A percentile compares a stretch with the other conserved stretches of the same genome.
Conservation (phyloP, 2,113 vertebrate genomes). For the Microcebus lehilahytsara region DNA sequence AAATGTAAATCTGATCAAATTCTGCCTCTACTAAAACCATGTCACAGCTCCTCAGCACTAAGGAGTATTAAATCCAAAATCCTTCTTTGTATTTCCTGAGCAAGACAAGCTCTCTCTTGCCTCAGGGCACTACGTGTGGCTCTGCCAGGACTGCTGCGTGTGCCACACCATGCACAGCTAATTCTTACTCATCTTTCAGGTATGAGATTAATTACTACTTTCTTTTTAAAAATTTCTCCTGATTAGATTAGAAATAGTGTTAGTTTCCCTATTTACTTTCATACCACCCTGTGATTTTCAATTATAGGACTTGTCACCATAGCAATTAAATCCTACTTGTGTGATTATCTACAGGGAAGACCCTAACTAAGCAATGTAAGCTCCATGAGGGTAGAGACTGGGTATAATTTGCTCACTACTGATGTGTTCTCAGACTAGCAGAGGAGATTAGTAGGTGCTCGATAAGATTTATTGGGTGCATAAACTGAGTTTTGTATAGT, state of each 20-base stretch:
- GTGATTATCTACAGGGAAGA: conserved; percentile 23
- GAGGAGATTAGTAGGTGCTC: neutral
- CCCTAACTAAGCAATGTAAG: conserved; percentile 1
- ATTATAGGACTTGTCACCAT: neutral
- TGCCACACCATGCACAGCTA: neutral
- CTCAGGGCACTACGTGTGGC: neutral
- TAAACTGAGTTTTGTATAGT: neutral
- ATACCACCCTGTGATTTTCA: conserved; percentile 41
- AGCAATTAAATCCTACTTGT: conserved; percentile 43
- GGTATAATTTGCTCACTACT: neutral
- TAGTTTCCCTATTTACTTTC: conserved; percentile 27
- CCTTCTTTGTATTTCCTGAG: conserved; percentile 31
- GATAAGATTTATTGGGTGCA: neutral
- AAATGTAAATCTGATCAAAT: conserved; percentile 17
- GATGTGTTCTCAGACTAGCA: neutral
- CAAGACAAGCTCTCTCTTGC: conserved; percentile 5
- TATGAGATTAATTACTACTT: conserved; percentile 59
- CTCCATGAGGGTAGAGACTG: neutral
- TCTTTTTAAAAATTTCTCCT: neutral
- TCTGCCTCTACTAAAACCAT: neutral
- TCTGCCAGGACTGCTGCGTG: neutral
- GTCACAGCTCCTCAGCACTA: neutral
- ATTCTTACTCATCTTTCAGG: conserved; percentile 37
- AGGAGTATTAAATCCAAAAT: neutral
- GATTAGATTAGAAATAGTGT: conserved; percentile 33